These are phyloP conservation scores for Oceanites oceanicus DNA, from an alignment of 2,113 vertebrate genomes.

Conservation along the genomic window DNA sequence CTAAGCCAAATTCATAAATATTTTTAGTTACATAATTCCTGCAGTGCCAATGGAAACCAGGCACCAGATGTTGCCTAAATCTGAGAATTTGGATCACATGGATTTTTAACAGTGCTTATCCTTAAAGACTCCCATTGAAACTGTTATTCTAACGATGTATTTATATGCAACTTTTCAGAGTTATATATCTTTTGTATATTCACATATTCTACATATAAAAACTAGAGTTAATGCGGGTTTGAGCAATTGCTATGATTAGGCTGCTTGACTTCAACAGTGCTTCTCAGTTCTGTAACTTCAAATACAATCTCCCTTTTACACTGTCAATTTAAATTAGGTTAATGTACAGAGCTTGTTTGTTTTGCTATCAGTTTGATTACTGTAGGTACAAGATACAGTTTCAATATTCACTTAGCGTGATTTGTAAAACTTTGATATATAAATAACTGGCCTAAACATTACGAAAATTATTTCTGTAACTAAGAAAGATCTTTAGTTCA, in stretches of 20 bases:
- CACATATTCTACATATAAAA: neutral
- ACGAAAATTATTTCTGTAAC: neutral
- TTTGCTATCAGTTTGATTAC: neutral
- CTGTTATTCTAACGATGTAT: neutral
- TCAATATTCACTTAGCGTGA: neutral
- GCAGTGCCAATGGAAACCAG: conserved; percentile 8
- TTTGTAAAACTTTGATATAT: neutral
- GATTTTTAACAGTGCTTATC: neutral
- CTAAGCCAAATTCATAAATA: conserved; percentile 42
- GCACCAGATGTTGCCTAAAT: conserved; percentile 29
- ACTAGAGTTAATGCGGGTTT: neutral
- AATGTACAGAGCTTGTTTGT: neutral
- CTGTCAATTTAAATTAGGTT: neutral
- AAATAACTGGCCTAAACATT: neutral
- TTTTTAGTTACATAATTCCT: conserved; percentile 36
- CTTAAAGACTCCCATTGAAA: neutral
- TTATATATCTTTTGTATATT: neutral
- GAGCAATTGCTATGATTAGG: neutral
- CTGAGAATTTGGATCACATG: neutral
- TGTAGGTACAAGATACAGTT: neutral
- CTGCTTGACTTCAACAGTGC: neutral
- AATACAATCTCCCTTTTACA: neutral
- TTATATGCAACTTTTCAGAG: neutral
- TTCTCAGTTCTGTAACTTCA: neutral
- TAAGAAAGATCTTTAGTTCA: neutral